Base-by-base conservation (phyloP, 2,888 invertebrate genomes). In the Nomada hirtipes region DNA sequence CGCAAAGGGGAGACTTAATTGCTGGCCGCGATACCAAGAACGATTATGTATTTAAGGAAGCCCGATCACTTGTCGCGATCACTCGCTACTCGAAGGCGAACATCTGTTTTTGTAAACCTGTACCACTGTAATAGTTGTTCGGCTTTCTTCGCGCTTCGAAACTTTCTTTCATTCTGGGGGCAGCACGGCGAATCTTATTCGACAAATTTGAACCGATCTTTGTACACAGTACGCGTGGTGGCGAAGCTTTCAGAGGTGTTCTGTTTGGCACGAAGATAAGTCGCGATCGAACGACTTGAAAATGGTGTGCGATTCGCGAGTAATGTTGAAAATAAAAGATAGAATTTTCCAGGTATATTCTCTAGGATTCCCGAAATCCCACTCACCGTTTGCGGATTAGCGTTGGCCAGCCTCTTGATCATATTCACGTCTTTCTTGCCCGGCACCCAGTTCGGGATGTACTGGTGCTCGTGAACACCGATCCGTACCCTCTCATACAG, bases 381-480 rank as follows among this genome's bases (percentile, higher is more conserved):
- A 65, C 90, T 89, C 83, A 93, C 93, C 90, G 83, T 90, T 83
- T 88, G 87, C 1, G 86, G 68, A 11, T 42, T 71, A 9, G 83
- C 78, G 13, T 86, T 76, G 15, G 82, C 53, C 15, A 92, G 82
- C 15, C 69, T 82, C 73, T 79, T 90, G 11, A 94, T 73, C 2
- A 78, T 67, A 63, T 89, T 88, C 23, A 91, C 89, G 72, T 93
- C 93, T 57, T 89, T 91, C 67, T 90, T 91, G 55, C 92, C 92
- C 0, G 94, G 94, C 29, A 94, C 77, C 94, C 94, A 94, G 73
- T 92, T 94, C 1, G 94, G 94, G 59, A 93, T 92, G 81, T 93
- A 94, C 82, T 94, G 94, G 77, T 93, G 91, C 57, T 93, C 90
- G 64, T 91, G 87, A 3, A 92, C 89, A 1, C 92, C 91, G 68